These are phyloP conservation scores for Polyploca ridens DNA, from an alignment of 2,888 invertebrate genomes.

Conservation along the genomic window DNA sequence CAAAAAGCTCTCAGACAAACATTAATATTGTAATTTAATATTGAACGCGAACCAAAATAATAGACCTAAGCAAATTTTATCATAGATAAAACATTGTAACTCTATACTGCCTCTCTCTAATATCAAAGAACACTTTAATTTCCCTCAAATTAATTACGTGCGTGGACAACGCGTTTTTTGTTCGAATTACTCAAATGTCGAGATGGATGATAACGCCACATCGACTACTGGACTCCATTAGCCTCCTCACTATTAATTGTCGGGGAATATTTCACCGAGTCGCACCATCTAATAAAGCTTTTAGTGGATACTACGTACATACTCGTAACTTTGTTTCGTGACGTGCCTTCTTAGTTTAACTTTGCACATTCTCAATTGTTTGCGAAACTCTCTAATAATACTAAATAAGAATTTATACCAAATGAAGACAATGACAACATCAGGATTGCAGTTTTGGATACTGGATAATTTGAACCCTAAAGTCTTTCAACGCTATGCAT, in stretches of 20 bases:
- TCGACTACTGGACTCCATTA: constrained; percentile 57
- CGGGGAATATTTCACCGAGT: constrained; percentile 39
- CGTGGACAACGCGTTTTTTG: constrained; percentile 32
- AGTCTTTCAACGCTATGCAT: too few relatives aligned
- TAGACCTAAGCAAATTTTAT: neutral
- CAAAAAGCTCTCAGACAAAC: neutral
- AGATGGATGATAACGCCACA: constrained; percentile 42
- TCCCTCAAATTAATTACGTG: constrained; percentile 8
- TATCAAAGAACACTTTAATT: constrained; percentile 7
- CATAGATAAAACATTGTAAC: constrained; percentile 1
- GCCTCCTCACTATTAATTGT: constrained; percentile 24
- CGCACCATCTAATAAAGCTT: constrained; percentile 52
- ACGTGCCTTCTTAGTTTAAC: neutral
- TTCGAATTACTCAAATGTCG: constrained; percentile 49
- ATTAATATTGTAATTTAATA: neutral
- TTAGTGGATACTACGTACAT: constrained; percentile 32
- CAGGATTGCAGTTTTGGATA: constrained; percentile 28
- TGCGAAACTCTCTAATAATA: too few relatives aligned
- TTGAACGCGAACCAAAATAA: constrained; percentile 1
- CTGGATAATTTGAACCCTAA: neutral
- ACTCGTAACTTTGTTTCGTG: neutral
- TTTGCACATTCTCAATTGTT: neutral
- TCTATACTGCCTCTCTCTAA: constrained; percentile 2
- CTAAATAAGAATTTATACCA: too few relatives aligned
- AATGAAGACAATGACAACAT: neutral